Conservation (phyloP, 1,140 invertebrate species). For the Drosophila orena region DNA sequence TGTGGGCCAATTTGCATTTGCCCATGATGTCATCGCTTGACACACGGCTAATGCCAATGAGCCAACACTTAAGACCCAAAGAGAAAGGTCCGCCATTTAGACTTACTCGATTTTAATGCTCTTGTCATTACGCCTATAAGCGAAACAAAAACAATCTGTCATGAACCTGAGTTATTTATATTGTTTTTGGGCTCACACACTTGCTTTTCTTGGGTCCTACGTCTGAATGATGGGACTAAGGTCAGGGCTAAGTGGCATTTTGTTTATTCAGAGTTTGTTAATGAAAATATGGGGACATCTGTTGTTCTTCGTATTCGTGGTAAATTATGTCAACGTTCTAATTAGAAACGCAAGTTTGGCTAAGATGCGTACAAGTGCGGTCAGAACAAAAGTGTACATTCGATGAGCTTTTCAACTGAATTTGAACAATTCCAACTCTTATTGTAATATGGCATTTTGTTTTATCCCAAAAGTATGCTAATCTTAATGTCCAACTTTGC, state of each 20-base stretch:
- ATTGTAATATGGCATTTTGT: not conserved
- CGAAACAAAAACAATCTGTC: conserved; percentile 36
- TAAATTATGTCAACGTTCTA: not conserved
- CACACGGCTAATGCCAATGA: conserved; percentile 21
- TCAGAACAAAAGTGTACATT: too few species aligned
- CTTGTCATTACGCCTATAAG: conserved; percentile 39
- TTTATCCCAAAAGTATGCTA: conserved; percentile 60
- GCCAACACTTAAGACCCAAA: conserved; percentile 22
- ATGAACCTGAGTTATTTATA: conserved; percentile 2
- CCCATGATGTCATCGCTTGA: conserved; percentile 70
- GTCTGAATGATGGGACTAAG: conserved; percentile 24
- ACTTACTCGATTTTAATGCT: conserved; percentile 60
- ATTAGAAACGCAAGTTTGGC: too few species aligned
- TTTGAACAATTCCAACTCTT: not conserved
- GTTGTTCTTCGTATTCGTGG: not conserved
- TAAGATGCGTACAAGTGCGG: too few species aligned
- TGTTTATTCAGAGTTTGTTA: not conserved
- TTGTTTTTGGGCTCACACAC: not conserved
- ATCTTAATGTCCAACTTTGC: not conserved
- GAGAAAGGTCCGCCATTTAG: conserved; percentile 35
- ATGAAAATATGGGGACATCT: not conserved
- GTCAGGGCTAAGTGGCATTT: conserved; percentile 35
- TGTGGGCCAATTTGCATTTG: conserved; percentile 65
- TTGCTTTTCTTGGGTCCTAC: conserved; percentile 20
- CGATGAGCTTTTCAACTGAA: not conserved